Evolutionary conservation across 2,113 vertebrate species (phyloP).

Genomic region (Stomatorhinus ivindoensis): DNA sequence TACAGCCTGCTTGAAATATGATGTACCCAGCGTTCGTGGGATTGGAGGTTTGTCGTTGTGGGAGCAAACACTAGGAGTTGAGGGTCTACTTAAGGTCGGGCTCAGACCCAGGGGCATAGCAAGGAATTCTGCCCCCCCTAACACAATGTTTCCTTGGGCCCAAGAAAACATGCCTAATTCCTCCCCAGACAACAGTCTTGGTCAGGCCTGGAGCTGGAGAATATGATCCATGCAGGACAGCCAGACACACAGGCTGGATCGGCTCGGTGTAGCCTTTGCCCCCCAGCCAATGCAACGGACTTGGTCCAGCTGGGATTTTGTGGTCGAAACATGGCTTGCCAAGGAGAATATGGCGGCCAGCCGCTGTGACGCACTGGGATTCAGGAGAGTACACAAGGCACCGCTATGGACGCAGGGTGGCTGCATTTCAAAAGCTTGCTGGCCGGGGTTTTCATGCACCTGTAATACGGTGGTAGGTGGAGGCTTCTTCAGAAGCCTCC

Average conservation of each 20-base stretch:
- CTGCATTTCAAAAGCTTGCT: not conserved
- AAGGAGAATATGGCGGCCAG: not conserved
- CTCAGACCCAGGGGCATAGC: not conserved
- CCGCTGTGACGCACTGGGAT: not conserved
- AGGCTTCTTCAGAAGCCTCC: not conserved
- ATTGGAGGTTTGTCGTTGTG: not conserved
- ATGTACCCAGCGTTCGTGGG: not conserved
- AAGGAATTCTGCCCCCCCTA: not conserved
- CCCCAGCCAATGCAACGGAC: not conserved
- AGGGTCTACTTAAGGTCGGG: not conserved
- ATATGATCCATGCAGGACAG: not conserved
- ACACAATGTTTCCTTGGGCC: not conserved
- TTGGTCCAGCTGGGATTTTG: not conserved
- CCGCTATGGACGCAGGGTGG: not conserved
- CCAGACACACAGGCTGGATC: constrained; percentile 16
- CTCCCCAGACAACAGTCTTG: not conserved
- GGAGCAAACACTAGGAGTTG: not conserved
- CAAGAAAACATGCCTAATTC: not conserved
- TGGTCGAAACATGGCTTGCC: not conserved
- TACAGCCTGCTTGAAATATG: constrained; percentile 20
- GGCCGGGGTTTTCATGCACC: not conserved
- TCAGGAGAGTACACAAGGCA: not conserved
- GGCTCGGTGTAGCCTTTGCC: not conserved
- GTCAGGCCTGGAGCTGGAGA: not conserved
- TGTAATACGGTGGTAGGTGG: not conserved